These are phyloP conservation scores for Agriopis aurantiaria DNA, from an alignment of 2,888 invertebrate genomes.

Conservation along the genomic window DNA sequence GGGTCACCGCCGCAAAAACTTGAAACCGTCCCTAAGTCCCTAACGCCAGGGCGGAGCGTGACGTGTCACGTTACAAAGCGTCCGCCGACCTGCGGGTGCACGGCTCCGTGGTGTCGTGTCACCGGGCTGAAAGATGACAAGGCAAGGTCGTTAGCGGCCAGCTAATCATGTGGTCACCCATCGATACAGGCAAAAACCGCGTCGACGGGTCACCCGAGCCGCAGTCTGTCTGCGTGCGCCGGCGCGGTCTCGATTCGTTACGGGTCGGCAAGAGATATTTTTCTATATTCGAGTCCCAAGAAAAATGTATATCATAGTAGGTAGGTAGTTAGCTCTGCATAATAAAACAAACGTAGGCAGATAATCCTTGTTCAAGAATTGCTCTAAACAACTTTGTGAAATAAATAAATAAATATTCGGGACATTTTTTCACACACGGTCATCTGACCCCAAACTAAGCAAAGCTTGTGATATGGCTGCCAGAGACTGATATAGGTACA, in stretches of 20 bases:
- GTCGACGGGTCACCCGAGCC: slow-evolving; percentile 1
- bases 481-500: no score
- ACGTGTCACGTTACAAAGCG: slow-evolving; percentile 56
- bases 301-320: background rate
- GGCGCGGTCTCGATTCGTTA: background rate
- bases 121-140: background rate
- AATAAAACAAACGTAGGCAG: no score
- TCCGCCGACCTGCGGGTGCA: slow-evolving; percentile 32
- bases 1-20: background rate
- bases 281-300: background rate
- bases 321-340: background rate
- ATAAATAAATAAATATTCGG: no score
- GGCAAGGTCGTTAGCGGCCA: slow-evolving; percentile 13
- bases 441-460: no score
- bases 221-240: slow-evolving; percentile 1
- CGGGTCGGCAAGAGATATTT: background rate
- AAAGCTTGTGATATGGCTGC: no score
- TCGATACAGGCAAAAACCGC: background rate
- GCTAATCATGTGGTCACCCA: slow-evolving; percentile 13
- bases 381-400: no score
- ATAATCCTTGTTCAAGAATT: no score
- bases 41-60: slow-evolving; percentile 25
- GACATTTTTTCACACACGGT: no score
- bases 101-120: background rate
- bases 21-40: background rate